Conservation (phyloP, 2,113 vertebrate species). For the Cavia porcellus region DNA sequence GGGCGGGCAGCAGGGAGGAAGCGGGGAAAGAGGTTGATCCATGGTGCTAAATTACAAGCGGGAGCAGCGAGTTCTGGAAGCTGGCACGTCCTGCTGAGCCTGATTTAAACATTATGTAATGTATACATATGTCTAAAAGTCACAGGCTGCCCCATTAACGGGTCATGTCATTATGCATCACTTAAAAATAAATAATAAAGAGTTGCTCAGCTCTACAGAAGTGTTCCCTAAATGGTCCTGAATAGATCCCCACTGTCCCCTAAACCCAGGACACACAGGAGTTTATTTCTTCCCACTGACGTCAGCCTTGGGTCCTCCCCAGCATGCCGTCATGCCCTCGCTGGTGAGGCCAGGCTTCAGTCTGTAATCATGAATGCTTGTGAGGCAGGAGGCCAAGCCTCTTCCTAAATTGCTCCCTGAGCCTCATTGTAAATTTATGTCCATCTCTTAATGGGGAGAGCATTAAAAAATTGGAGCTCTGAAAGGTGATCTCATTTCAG, state of each 20-base stretch:
- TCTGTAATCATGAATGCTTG: slow-evolving; percentile 78
- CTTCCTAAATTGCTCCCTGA: slow-evolving; percentile 69
- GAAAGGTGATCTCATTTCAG: slow-evolving; percentile 79
- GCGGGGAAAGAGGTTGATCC: fast-evolving
- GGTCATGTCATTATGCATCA: neutral
- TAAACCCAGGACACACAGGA: neutral
- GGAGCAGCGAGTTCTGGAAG: neutral
- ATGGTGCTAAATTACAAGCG: neutral
- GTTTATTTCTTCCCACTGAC: slow-evolving; percentile 67
- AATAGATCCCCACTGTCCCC: neutral
- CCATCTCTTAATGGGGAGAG: slow-evolving; percentile 80
- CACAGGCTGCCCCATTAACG: neutral
- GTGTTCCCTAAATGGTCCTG: neutral
- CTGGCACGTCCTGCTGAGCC: neutral
- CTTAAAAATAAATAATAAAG: neutral
- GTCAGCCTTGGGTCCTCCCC: slow-evolving; percentile 68
- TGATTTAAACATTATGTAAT: too few species aligned
- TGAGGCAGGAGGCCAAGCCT: slow-evolving; percentile 79
- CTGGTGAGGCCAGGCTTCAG: slow-evolving; percentile 58
- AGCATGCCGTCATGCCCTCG: slow-evolving; percentile 50
- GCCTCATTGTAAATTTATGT: slow-evolving; percentile 82
- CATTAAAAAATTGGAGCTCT: slow-evolving; percentile 78
- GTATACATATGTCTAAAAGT: neutral
- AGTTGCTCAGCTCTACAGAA: neutral
- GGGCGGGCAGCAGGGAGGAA: neutral